Base-by-base conservation (phyloP, 2,888 invertebrate species). In the Drosophila kuntzei region DNA sequence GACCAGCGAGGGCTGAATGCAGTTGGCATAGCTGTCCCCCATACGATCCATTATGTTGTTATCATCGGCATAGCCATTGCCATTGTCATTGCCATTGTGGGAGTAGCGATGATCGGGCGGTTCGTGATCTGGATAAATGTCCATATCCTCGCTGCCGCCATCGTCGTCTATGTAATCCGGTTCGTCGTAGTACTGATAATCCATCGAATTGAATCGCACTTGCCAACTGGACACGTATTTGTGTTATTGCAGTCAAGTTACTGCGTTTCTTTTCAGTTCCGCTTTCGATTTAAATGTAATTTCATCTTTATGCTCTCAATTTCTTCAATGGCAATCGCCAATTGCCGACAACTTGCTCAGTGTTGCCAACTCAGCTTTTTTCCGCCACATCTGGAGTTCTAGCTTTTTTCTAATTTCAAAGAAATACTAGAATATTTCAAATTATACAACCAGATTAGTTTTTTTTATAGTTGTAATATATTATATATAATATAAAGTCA, bases 181-280 rank as follows among this genome's bases (percentile, higher is more conserved):
- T 5, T 87, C 87, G 46, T 87, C 83, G 43, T 73, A 84, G 55
- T 85, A 84, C 8, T 79, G 67, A 55, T 87, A 84, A 14, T 87
- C 83, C 86, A 84, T 87, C 5, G 20, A 1, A 22, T 36, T 22
- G 22, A n/a, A 12, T 16, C 51, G 27, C 37, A 37, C 37, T 20
- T 49, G 37, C 7, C 37, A 37, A 37, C 2, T 16, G 16, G 18
- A 43, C 43, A 39, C 16, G 18, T 16, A 39, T 18, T 39, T 18
- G 20, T 16, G 16, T 18, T 2, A 6, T 41, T 16, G 60, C 67
- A 18, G 36, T 20, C 22, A 16, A 39, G 5, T 37, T 49, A 49
- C 37, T 49, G 20, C 20, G 32, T 20, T 34, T 39, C 12, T 36
- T 43, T 18, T 32, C 46, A 7, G 18, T 27, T 71, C 20, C 27